These are phyloP conservation scores for Coilia nasus DNA, from an alignment of 2,797 vertebrate species.

Conservation along the genomic window DNA sequence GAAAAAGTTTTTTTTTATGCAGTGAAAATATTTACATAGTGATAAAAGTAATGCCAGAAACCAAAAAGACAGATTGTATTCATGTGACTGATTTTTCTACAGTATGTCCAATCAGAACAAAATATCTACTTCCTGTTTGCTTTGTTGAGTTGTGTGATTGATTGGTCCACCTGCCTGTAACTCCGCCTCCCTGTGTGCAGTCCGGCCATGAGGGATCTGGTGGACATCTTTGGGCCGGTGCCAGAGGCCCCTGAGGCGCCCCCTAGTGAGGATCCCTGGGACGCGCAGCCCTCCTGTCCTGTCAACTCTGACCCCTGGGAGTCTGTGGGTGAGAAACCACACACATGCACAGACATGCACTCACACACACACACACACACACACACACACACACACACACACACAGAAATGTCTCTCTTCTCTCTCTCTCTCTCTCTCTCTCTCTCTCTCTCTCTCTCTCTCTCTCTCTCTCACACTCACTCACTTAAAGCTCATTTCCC, in stretches of 20 bases:
- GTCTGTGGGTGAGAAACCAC: conserved; percentile 68
- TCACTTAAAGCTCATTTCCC: no score
- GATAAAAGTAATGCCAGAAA: no score
- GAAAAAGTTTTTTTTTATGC: no score
- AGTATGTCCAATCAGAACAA: conserved; percentile 28
- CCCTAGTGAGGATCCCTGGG: conserved; percentile 81
- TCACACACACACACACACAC: not conserved
- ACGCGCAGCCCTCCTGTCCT: conserved; percentile 60
- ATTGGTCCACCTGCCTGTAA: conserved; percentile 36
- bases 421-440: no score
- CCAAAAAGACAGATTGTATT: no score
- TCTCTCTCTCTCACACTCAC: no score
- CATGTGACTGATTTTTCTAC: no score
- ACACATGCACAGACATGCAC: not conserved
- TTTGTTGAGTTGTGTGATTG: not conserved
- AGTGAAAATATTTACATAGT: no score
- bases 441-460: no score
- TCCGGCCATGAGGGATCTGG: conserved; percentile 88
- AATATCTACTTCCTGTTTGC: conserved; percentile 7
- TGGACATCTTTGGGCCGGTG: conserved; percentile 84
- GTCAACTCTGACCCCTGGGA: conserved; percentile 74
- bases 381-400: not conserved
- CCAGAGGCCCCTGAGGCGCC: conserved; percentile 75
- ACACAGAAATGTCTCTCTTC: no score
- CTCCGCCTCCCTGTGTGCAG: conserved; percentile 63